Conservation (phyloP, 2,888 invertebrate species). For the Drosophila barbarae region DNA sequence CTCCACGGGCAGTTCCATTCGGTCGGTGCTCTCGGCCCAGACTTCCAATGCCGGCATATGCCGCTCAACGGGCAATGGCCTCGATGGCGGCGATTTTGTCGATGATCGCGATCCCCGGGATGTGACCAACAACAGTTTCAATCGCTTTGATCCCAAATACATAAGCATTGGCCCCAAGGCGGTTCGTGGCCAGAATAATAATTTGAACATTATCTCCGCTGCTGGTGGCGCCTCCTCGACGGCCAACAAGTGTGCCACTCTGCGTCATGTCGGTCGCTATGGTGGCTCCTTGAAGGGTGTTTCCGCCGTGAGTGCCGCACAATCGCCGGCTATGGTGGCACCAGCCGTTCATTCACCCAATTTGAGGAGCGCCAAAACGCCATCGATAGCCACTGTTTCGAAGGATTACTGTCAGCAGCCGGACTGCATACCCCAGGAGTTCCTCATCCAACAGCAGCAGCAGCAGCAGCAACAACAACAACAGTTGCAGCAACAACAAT, state of each 20-base stretch:
- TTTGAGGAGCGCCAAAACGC: conserved; percentile 79
- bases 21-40: conserved; percentile 77
- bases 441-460: conserved; percentile 50
- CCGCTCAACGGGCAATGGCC: conserved; percentile 75
- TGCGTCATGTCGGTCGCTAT: conserved; percentile 79
- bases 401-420: conserved; percentile 79
- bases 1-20: conserved; percentile 78
- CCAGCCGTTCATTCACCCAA: conserved; percentile 70
- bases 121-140: conserved; percentile 79
- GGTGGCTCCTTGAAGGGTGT: conserved; percentile 79
- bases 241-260: conserved; percentile 79
- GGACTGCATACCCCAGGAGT: conserved; percentile 76
- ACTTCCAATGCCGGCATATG: conserved; percentile 75
- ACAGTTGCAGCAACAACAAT: conserved; percentile 46
- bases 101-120: conserved; percentile 79
- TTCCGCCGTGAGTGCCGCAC: conserved; percentile 37
- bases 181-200: conserved; percentile 76
- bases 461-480: conserved; percentile 37
- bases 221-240: conserved; percentile 60
- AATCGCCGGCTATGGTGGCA: not conserved
- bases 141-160: conserved; percentile 80
- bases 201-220: conserved; percentile 70
- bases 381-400: conserved; percentile 80
- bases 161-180: conserved; percentile 80
- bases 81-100: conserved; percentile 63